Base-by-base conservation (phyloP, 2,113 vertebrate genomes). In the Barnardius zonarius region DNA sequence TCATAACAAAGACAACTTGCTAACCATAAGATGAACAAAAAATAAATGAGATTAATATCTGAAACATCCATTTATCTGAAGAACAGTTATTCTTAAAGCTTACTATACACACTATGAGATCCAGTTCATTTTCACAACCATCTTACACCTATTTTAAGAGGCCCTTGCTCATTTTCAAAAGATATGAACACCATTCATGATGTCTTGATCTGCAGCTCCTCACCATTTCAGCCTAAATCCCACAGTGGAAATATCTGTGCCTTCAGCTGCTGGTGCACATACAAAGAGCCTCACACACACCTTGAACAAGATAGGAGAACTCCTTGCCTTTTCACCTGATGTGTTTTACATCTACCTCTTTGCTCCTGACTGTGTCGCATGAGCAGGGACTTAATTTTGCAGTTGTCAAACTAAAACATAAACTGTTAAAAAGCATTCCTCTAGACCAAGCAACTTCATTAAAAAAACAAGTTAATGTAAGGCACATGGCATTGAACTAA, bases 101-200 rank as follows among this genome's bases (percentile, higher is more conserved):
- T 49, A 62, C 64, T 7, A 28, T 4, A 35, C 7, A 43, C 0
- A 0, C 23, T 51, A 0, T 8, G 62, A 66, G 13, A 59, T 37
- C 12, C 11, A 66, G 17, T 22, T 55, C 9, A 17, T 77, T 76
- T 44, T 76, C 54, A 54, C 67, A 57, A 31, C 11, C 23, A 39
- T 12, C 28, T 63, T 25, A 44, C 1, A 0, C 41, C n/a, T 37
- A 5, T 57, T 77, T 70, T 43, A 83, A 15, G 22, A 51, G 30
- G n/a, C 13, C 80, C 11, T 17, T 0, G 4, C 31, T 31, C 16
- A 30, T 63, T 55, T 64, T 39, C 28, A 19, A 17, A 39, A 64
- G 6, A 44, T 23, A 3, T 9, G 15, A 75, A 41, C 10, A 30
- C 17, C 15, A 27, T 4, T 82, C 2, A 5, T 1, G 1, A 13